Base-by-base conservation (phyloP, 2,113 vertebrate species). In the Callospermophilus lateralis region DNA sequence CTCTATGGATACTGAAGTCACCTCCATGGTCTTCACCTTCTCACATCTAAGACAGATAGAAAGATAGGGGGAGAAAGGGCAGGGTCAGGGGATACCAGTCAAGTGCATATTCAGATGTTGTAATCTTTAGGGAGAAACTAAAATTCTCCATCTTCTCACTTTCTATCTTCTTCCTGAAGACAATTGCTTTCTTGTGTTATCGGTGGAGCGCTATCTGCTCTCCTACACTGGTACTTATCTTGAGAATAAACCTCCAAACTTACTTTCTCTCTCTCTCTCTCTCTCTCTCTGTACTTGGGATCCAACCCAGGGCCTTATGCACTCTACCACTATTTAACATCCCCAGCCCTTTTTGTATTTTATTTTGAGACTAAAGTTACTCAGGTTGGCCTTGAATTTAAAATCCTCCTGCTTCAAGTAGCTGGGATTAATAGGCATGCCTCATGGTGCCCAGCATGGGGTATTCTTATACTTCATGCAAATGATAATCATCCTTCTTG, bases 1-100 rank as follows among this genome's bases (percentile, higher is more conserved):
- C 93, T 98, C 97, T 70, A 97, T 97, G 55, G 98, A 97, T 37
- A 98, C 76, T 32, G 97, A 93, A 55, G 93, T 94, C n/a, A 97
- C 97, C 53, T 97, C 80, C 37, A 97, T 97, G 88, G 97, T 97
- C 78, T 97, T 97, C 7, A 97, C 94, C 32, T 96, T 98, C 80
- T 98, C 98, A 89, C 98, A 98, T 91, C 98, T 98, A 93, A 61
- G 88, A 79, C 74, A 80, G 89, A 72, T 53, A 39, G 76, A 85
- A 68, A 90, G 90, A 94, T 58, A 90, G 74, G 65, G 87, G 93
- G 58, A 94, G 91, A 92, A 73, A 92, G 96, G 90, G 81, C 13
- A 88, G 78, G 78, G 83, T 97, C 80, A 97, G 79, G 89, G 73
- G 78, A 78, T 55, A 74, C 30, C 22, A 87, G 78, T 39, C 32